Percentiles rank a stretch among this genome's conserved stretches.
These are phyloP conservation scores for Eulacestoma nigropectus DNA, from an alignment of 2,113 vertebrate species.

Conservation along the genomic window DNA sequence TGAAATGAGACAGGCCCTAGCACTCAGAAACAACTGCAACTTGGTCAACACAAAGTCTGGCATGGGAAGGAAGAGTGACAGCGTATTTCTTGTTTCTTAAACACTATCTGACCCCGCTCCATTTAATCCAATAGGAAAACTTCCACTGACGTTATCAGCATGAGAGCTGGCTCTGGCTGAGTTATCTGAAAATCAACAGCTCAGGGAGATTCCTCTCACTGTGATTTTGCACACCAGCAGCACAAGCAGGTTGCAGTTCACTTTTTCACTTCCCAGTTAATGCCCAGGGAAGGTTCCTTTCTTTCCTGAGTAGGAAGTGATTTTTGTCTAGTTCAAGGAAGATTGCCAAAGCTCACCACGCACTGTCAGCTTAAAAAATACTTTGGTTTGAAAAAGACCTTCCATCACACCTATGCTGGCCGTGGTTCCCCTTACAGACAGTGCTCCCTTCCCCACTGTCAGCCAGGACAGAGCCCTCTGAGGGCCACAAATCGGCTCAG, in stretches of 20 bases:
- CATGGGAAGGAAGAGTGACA: not conserved
- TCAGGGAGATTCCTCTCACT: not conserved
- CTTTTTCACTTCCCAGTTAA: slow-evolving; percentile 27
- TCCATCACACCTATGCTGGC: not conserved
- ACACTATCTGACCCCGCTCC: not conserved
- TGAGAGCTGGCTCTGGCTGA: not conserved
- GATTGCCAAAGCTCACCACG: not conserved
- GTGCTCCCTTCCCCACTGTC: not conserved
- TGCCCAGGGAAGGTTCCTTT: not conserved
- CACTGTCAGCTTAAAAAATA: not conserved
- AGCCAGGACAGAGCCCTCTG: not conserved
- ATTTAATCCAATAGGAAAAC: slow-evolving; percentile 1
- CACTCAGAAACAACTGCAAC: not conserved
- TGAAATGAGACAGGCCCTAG: not conserved
- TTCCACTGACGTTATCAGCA: not conserved
- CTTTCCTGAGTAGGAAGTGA: not conserved
- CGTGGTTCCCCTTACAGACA: not conserved
- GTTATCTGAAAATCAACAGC: not conserved
- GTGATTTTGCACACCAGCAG: not conserved
- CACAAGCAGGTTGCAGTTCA: not conserved
- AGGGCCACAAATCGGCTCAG: not conserved
- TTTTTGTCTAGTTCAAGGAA: not conserved
- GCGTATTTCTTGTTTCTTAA: not conserved
- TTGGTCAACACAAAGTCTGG: not conserved
- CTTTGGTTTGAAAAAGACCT: not conserved